Base-by-base conservation (phyloP, 2,113 vertebrate genomes). In the Seriola aureovittata region DNA sequence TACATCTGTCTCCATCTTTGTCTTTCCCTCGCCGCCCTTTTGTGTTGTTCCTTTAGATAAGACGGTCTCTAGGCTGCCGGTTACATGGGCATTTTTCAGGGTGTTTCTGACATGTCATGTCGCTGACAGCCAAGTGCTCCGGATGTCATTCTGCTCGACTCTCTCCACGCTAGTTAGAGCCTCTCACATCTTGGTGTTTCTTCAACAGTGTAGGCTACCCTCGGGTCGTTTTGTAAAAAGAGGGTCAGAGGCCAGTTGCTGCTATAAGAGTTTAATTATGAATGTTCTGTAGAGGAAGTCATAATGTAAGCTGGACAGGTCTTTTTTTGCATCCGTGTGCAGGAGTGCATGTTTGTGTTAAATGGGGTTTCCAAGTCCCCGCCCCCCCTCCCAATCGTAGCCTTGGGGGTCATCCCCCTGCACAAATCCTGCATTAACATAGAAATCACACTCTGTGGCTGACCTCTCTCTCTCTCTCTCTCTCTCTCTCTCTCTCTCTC, bases 1-100 rank as follows among this genome's bases (percentile, higher is more conserved):
- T 72, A 23, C 84, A 66, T 81, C 75, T 69, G 72, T 85, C 32
- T 85, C 77, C 75, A 40, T 87, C 88, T 85, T 88, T 86, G 84
- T 68, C 75, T 89, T 90, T 86, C 68, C 58, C 52, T 81, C 48
- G 55, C 57, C 13, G 69, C 17, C 21, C 59, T 38, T 79, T 87
- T 82, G 74, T 80, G 48, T 71, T 2, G 29, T 13, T 55, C 29
- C 55, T 66, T 32, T 8, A 62, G 71, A 85, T 69, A 13, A 80
- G 70, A 71, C 21, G 69, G 81, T 86, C 65, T 90, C 88, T 36
- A 1, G 74, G 83, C 34, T 68, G 71, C n/a, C 12, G 52, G 4
- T 65, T 50, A 23, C 50, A 21, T 32, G 21, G 80, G 40, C n/a
- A 13, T 73, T 80, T 76, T 68, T 14, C 62, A 71, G 38, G 5